A percentile compares a stretch with the other conserved stretches of the same genome.
Conservation (phyloP, 92 coral and sea anemone genomes). For the Palythoa grandis region DNA sequence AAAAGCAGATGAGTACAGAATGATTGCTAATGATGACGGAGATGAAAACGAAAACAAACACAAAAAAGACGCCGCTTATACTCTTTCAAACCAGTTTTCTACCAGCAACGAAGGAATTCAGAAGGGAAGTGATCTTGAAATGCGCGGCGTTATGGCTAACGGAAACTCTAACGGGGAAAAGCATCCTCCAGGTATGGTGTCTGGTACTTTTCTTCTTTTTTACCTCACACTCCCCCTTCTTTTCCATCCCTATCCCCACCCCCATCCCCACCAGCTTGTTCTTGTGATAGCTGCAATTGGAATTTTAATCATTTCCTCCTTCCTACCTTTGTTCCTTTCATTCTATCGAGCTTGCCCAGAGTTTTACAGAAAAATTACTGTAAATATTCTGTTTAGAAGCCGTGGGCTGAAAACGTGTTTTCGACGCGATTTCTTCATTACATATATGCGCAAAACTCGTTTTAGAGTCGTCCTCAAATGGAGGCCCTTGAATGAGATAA, state of each 20-base stretch:
- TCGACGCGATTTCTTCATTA: too few species aligned
- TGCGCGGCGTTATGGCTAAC: conserved; percentile 35
- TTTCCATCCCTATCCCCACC: background rate
- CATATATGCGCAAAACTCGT: too few species aligned
- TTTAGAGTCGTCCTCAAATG: background rate
- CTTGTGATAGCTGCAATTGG: too few species aligned
- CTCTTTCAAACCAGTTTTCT: conserved; percentile 60
- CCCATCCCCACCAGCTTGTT: background rate
- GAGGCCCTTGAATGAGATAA: too few species aligned
- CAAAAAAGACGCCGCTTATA: conserved; percentile 71
- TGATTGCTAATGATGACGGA: conserved; percentile 70
- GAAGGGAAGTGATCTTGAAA: conserved; percentile 49
- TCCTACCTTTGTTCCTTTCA: too few species aligned
- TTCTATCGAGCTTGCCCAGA: too few species aligned
- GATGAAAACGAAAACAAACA: conserved; percentile 69
- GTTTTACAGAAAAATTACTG: too few species aligned
- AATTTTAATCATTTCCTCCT: too few species aligned
- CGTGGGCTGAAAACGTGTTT: too few species aligned
- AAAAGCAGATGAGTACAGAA: conserved; percentile 65
- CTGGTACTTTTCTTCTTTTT: background rate
- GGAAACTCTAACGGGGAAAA: conserved; percentile 38
- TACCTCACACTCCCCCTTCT: background rate
- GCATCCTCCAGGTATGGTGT: conserved; percentile 40
- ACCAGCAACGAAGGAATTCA: conserved; percentile 51
- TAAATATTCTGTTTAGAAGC: too few species aligned